These are phyloP conservation scores for Sebastes itinus DNA, from an alignment of 2,797 vertebrate species.

Conservation along the genomic window DNA sequence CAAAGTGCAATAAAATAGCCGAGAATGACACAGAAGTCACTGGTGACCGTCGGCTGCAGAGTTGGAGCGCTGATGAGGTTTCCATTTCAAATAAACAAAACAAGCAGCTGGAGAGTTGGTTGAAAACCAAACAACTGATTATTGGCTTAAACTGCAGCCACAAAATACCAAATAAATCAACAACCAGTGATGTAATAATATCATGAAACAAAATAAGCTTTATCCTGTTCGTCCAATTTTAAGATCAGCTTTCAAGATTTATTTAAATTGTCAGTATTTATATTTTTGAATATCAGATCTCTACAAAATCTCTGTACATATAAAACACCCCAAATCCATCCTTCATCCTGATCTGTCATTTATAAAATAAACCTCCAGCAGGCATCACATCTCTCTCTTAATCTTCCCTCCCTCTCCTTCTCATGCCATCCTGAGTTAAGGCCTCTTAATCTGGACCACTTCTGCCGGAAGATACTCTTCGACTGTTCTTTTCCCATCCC, in stretches of 20 bases:
- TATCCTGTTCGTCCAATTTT: background rate
- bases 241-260: no score
- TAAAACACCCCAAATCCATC: background rate
- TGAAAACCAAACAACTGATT: background rate
- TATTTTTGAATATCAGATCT: background rate
- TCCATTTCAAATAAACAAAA: background rate
- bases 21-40: background rate
- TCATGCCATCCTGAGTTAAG: background rate
- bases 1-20: background rate
- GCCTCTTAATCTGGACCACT: constrained; percentile 7
- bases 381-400: constrained; percentile 9
- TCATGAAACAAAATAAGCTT: background rate
- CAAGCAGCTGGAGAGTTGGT: background rate
- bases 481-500: background rate
- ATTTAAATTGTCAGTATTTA: no score
- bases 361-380: background rate
- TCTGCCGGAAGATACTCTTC: background rate
- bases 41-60: background rate
- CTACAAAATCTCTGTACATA: background rate
- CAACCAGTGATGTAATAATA: background rate
- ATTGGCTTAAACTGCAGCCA: background rate
- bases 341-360: background rate
- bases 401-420: background rate
- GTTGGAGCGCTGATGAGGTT: background rate
- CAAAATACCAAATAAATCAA: background rate